Evolutionary conservation across 2,888 invertebrate genomes (phyloP).

Genomic region (Lasius fuliginosus): DNA sequence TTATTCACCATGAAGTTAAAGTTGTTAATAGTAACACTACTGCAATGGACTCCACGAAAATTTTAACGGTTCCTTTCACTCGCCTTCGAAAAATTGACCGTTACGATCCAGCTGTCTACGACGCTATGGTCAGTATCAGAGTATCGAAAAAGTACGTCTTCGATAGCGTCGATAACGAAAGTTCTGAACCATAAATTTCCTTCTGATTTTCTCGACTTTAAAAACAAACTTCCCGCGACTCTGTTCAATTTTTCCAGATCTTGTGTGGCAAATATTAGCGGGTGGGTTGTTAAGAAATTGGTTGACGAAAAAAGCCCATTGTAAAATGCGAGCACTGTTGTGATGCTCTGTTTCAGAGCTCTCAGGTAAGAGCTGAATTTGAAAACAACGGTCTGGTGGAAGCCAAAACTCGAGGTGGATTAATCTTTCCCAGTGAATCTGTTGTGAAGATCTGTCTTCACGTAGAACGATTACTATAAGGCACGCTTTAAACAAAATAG

Average conservation of each 20-base stretch:
- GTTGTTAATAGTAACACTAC: neutral
- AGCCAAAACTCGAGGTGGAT: neutral
- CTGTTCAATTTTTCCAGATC: neutral
- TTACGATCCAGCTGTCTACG: neutral
- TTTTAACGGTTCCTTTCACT: neutral
- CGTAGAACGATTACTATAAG: neutral
- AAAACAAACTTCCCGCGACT: neutral
- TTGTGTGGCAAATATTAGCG: neutral
- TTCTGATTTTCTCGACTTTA: neutral
- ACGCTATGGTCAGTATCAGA: neutral
- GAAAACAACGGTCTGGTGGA: neutral
- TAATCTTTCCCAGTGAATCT: neutral
- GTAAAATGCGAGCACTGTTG: neutral
- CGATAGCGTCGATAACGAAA: neutral
- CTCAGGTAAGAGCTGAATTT: neutral
- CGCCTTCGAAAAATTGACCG: neutral
- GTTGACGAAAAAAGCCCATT: neutral
- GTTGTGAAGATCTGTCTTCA: neutral
- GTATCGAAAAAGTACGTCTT: neutral
- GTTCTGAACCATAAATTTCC: neutral
- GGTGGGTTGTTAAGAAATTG: too few species aligned
- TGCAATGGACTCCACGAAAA: neutral
- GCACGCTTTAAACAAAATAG: neutral
- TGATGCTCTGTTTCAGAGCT: neutral
- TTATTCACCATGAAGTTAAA: slow-evolving; percentile 1